These are phyloP conservation scores for Gortyna flavago DNA, from an alignment of 2,888 invertebrate genomes.

Conservation along the genomic window DNA sequence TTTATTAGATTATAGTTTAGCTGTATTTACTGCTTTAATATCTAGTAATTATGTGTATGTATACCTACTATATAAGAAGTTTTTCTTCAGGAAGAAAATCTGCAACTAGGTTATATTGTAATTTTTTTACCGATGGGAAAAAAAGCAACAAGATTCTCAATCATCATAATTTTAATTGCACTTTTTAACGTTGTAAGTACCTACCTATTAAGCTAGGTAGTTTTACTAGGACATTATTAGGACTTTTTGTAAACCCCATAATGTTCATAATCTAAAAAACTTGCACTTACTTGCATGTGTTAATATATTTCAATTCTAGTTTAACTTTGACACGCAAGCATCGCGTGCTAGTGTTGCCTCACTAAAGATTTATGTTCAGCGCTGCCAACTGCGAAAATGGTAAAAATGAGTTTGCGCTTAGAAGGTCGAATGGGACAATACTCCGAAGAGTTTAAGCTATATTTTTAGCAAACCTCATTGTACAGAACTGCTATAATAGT, in stretches of 20 bases:
- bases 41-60: neutral
- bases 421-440: conserved; percentile 52
- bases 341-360: conserved; percentile 60
- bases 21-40: neutral
- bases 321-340: conserved; percentile 58
- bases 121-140: neutral
- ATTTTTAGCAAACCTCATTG: conserved; percentile 43
- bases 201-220: neutral
- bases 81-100: neutral
- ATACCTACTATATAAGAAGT: neutral
- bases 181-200: conserved; percentile 8
- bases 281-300: conserved; percentile 37
- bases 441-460: conserved; percentile 18
- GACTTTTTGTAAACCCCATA: conserved; percentile 16
- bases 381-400: conserved; percentile 54
- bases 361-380: conserved; percentile 57
- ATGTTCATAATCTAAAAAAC: conserved; percentile 19
- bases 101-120: neutral
- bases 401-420: conserved; percentile 44
- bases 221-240: neutral
- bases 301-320: conserved; percentile 57
- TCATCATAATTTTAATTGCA: neutral
- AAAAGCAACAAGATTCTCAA: neutral
- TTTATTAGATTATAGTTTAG: too few species aligned
- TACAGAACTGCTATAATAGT: conserved; percentile 19